phyloP scores from a whole-genome alignment of 2,113 vertebrate genomes.

The Microtus montanus region DNA sequence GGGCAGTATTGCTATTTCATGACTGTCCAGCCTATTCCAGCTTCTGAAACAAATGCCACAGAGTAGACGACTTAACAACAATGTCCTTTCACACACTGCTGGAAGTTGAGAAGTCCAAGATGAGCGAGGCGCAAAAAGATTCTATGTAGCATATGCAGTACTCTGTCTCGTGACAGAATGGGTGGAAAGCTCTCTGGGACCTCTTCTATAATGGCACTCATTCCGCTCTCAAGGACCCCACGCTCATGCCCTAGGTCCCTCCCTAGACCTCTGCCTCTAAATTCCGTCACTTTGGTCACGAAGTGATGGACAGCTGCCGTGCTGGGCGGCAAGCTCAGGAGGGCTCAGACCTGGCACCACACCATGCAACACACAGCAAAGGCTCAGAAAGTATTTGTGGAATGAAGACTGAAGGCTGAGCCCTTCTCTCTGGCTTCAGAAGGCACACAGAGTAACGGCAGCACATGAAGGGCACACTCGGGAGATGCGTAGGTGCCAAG shows the following conservation, averaged over 20 bases:
- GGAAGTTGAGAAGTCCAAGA: background rate
- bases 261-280: background rate
- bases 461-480: rapidly evolving
- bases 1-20: no score
- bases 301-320: background rate
- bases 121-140: background rate
- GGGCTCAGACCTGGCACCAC: background rate
- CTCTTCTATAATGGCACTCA: background rate
- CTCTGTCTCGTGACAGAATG: background rate
- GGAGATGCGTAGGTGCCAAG: background rate
- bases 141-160: no score
- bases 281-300: background rate
- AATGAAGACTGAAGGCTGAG: background rate
- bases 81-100: background rate
- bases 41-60: background rate
- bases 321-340: background rate
- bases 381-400: background rate
- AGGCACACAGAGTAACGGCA: background rate
- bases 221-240: background rate
- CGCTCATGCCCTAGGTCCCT: background rate
- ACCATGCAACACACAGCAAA: background rate
- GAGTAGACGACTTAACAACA: background rate
- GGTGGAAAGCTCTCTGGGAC: no score
- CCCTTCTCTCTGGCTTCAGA: background rate
- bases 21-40: background rate